Base-by-base conservation (phyloP, 1,140 invertebrate genomes). In the Tigriopus japonicus region DNA sequence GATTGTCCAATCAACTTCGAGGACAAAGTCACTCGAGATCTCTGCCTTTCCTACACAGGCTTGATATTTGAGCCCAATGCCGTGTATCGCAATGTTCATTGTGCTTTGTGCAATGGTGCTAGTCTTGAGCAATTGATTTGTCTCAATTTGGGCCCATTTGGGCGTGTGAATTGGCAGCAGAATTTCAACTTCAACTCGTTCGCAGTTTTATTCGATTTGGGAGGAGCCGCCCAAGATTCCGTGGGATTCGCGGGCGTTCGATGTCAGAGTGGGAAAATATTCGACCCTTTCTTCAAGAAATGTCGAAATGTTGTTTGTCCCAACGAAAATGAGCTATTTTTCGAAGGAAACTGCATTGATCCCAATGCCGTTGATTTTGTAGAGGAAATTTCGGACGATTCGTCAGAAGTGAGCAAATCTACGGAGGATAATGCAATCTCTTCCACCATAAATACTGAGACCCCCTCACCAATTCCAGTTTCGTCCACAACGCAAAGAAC, bases 61-160 rank as follows among this genome's bases (percentile, higher is more conserved):
- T 68, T 74, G 3, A 70, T 76, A 6, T 74, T 74, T 62, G 19
- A 65, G 15, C 64, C 64, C 6, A 66, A 62, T n/a, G 64, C 66
- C 5, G 68, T 68, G 0, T 80, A 75, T 65, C 69, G 73, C 62
- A 81, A 81, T 63, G 65, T 72, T 0, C 77, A 79, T 63, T 81
- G 79, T 65, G 78, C 78, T 5, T 62, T 74, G 10, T 81, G 79
- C 65, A 77, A 80, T 63, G 65, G 70, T 17, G 72, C 71, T 1
- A 63, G 64, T 1, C 63, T 73, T 35, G 72, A 74, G 60, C 55
- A 70, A 54, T 53, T 74, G 21, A 63, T 63, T 42, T 75, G 76
- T 63, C 60, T 68, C 61, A 65, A 62, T 21, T 51, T 64, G n/a
- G 54, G 59, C n/a, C 17, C 42, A 13, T 19, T 59, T 17, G 58